These are phyloP conservation scores for Pygoscelis adeliae DNA, from an alignment of 2,113 vertebrate species.

Conservation along the genomic window DNA sequence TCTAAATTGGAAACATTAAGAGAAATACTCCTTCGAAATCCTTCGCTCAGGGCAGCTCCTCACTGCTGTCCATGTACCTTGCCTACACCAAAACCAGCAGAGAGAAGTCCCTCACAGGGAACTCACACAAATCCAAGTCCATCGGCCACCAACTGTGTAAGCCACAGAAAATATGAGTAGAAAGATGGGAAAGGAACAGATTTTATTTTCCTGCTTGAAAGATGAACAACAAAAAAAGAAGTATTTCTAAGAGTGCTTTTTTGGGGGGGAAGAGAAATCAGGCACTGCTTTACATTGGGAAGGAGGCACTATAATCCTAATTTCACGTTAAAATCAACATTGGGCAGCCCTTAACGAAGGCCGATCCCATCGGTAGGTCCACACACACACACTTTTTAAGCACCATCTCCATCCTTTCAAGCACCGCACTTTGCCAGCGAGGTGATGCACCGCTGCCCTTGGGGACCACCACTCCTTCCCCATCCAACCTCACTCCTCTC, in stretches of 20 bases:
- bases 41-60: neutral
- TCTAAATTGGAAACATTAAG: conserved; percentile 31
- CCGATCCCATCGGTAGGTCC: fast-evolving
- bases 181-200: neutral
- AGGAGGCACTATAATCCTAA: neutral
- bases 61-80: neutral
- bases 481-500: neutral
- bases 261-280: fast-evolving
- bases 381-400: neutral
- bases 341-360: neutral
- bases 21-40: neutral
- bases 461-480: neutral
- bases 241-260: neutral
- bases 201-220: neutral
- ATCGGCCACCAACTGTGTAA: neutral
- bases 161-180: neutral
- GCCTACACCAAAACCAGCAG: neutral
- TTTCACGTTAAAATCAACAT: neutral
- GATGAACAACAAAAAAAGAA: neutral
- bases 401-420: neutral
- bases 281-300: neutral
- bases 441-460: neutral
- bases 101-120: neutral
- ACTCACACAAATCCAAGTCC: neutral
- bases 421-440: fast-evolving